Conservation (phyloP, 2,797 vertebrate species). For the Cyclopterus lumpus region DNA sequence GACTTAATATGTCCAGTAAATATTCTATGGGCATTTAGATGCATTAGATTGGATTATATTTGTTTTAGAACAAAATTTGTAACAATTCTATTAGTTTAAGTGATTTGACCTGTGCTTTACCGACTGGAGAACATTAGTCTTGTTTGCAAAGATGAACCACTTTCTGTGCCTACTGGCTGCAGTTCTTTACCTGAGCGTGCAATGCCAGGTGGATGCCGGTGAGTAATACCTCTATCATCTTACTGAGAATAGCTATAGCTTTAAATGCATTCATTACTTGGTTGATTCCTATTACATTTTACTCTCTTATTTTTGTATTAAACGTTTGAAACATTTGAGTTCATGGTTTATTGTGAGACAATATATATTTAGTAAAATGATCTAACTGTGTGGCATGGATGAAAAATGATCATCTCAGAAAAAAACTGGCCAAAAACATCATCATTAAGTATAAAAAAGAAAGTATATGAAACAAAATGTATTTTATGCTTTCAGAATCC, state of each 20-base stretch:
- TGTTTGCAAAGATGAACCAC: slow-evolving; percentile 50
- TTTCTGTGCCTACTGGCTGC: slow-evolving; percentile 50
- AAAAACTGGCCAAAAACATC: not conserved
- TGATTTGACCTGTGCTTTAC: not conserved
- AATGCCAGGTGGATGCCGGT: slow-evolving; percentile 43
- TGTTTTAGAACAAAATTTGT: not conserved
- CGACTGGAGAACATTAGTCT: not conserved
- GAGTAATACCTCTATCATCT: slow-evolving; percentile 18
- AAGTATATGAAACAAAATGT: not conserved
- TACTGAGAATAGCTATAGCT: not conserved
- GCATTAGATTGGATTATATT: not conserved
- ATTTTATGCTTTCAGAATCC: slow-evolving; percentile 29
- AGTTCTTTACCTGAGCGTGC: slow-evolving; percentile 43
- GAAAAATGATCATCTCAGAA: not conserved
- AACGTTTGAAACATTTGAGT: not conserved
- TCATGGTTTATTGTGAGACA: not conserved
- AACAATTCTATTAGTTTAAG: too few species aligned
- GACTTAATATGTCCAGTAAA: not conserved
- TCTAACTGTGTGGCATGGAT: not conserved
- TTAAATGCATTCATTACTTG: not conserved
- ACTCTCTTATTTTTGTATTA: not conserved
- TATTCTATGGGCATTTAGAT: not conserved
- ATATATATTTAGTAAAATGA: not conserved
- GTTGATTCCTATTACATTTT: not conserved
- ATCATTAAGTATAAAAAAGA: not conserved